Evolutionary conservation across 1,140 invertebrate genomes (phyloP), one percentile per base, ranked within the genome.

Genomic region (Gryon sp.): DNA sequence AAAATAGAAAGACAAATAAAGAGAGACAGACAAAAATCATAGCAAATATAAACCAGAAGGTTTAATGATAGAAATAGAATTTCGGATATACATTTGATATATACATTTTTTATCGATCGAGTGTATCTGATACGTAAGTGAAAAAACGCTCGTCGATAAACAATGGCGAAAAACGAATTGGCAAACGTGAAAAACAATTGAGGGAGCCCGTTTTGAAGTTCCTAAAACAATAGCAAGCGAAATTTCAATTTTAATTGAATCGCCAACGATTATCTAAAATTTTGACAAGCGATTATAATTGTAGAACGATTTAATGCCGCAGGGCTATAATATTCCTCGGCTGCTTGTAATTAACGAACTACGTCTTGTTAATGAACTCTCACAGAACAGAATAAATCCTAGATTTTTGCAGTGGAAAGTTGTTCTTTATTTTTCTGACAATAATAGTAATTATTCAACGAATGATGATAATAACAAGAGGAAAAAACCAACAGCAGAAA

Each of bases 201-300:
- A 28, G 50, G 16, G n/a, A n/a, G n/a, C n/a, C n/a, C n/a, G n/a
- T n/a, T n/a, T n/a, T n/a, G 9, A 9, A 14, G n/a, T 4, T 6
- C 20, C n/a, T n/a, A n/a, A n/a, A 14, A 52, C 34, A 70, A 60
- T 70, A 15, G 26, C 30, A 62, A 28, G 4, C 9, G 14, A 53
- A 62, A 55, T 53, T 20, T 15, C 22, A 62, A 15, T 28, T 72
- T 62, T 34, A 69, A 46, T 72, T 46, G 18, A 60, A 36, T 52
- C 30, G 34, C 5, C 43, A 45, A 60, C 36, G 46, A 70, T 30
- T 34, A 48, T 59, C 36, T 70, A 60, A 60, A 70, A 62, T 72
- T 72, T 72, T 38, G 57, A 62, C 46, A 63, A 63, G 28, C 48
- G 68, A 63, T 72, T 55, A 72, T 40, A 63, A 62, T 59, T 30